phyloP scores from a whole-genome alignment of 2,888 invertebrate species.

The Lasius fuliginosus region DNA sequence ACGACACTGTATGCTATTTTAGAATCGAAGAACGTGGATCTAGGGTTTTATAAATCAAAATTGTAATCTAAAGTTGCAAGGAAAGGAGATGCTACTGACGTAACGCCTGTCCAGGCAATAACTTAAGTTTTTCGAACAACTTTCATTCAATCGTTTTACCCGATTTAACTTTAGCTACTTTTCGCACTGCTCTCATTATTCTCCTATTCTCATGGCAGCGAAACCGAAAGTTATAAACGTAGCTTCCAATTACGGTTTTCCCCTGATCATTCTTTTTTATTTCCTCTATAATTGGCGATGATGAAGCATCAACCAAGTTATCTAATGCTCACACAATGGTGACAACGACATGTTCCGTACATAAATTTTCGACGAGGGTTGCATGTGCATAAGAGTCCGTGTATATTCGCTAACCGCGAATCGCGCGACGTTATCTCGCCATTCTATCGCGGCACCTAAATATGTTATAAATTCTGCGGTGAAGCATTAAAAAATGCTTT shows the following conservation, averaged over 20 bases:
- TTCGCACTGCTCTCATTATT: not conserved
- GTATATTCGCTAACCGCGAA: constrained; percentile 51
- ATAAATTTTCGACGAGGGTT: constrained; percentile 80
- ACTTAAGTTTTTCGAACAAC: constrained; percentile 1
- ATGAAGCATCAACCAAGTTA: constrained; percentile 77
- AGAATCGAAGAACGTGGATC: not conserved
- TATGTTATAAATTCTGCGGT: constrained; percentile 80
- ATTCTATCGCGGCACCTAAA: constrained; percentile 77
- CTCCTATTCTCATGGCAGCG: constrained; percentile 20
- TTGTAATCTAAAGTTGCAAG: not conserved
- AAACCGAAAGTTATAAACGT: not conserved
- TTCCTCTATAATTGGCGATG: constrained; percentile 73
- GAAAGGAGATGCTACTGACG: not conserved
- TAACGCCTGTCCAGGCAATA: not conserved
- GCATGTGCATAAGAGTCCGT: constrained; percentile 50
- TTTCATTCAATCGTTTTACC: not conserved
- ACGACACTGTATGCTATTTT: not conserved
- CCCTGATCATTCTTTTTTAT: constrained; percentile 46
- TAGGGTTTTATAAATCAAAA: not conserved
- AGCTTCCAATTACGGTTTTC: not conserved
- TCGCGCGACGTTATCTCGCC: constrained; percentile 72
- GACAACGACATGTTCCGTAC: constrained; percentile 76
- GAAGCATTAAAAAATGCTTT: constrained; percentile 79
- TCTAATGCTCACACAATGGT: constrained; percentile 80
- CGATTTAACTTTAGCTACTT: not conserved